phyloP scores from a whole-genome alignment of 1,140 invertebrate species.

The Trichogramma pretiosum region DNA sequence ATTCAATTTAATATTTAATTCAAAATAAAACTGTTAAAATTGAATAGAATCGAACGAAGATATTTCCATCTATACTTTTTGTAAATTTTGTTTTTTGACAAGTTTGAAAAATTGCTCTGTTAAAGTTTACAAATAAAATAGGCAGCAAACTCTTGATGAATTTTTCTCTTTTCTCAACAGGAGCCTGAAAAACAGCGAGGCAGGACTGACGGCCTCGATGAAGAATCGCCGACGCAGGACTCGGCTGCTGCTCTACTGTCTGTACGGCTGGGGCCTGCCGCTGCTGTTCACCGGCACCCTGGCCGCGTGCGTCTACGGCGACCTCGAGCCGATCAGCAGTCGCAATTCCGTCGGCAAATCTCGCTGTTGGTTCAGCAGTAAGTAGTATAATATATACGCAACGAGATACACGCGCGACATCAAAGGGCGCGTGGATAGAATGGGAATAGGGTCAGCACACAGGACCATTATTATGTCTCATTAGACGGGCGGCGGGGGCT shows the following conservation, averaged over 20 bases:
- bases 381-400: too few species aligned
- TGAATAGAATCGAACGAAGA: too few species aligned
- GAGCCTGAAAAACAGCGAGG: slow-evolving; percentile 18
- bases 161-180: slow-evolving; percentile 13
- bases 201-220: background rate
- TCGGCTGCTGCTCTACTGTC: slow-evolving; percentile 30
- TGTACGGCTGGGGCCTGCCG: slow-evolving; percentile 35
- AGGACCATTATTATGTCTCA: slow-evolving; percentile 11
- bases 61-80: too few species aligned
- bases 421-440: slow-evolving; percentile 3
- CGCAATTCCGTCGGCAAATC: slow-evolving; percentile 4
- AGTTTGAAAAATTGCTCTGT: too few species aligned
- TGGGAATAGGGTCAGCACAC: slow-evolving; percentile 19
- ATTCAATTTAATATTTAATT: too few species aligned
- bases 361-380: slow-evolving; percentile 31
- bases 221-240: slow-evolving; percentile 17
- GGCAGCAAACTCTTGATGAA: too few species aligned
- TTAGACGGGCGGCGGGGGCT: slow-evolving; percentile 14
- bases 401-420: too few species aligned
- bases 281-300: slow-evolving; percentile 22
- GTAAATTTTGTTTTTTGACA: too few species aligned
- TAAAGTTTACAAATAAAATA: too few species aligned
- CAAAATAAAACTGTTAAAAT: too few species aligned
- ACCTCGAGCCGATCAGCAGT: slow-evolving; percentile 12
- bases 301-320: slow-evolving; percentile 11